Base-by-base conservation (phyloP, 1,140 invertebrate species). In the Pachyrhynchus sulphureomaculatus region DNA sequence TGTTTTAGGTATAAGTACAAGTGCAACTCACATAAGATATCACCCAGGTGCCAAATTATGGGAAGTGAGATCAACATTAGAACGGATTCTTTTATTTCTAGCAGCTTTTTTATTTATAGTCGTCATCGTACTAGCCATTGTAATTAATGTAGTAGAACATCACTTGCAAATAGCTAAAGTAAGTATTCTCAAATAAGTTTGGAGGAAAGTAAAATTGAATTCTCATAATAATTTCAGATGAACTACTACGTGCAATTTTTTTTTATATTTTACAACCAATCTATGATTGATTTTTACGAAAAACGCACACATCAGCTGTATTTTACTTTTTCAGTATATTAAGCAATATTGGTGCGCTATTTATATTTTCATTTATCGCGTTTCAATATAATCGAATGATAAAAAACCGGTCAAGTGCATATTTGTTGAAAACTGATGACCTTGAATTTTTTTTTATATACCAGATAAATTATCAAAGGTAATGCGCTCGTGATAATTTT, bases 21-120 rank as follows among this genome's bases (percentile, higher is more conserved):
- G 87, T 3, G 86, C 88, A 8, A 91, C 89, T 29, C 89, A 92
- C 68, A 89, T 92, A 68, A 81, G 89, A 65, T 92, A 91, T 70
- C 86, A 90, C 70, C 85, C 88, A 67, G 77, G 79, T 23, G 78
- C 54, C 62, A 84, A 79, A 64, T 76, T 86, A 67, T 88, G 82
- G 88, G 82, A 86, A 74, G 80, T 83, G 51, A 76, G 84, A 32
- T 83, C 78, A 3, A 71, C 76, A 3, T 65, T 87, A 23, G 86
- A 87, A 69, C 84, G 81, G 75, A 78, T 79, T 12, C 77, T 87
- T 4, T 68, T 86, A 32, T 67, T 81, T 20, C 69, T 85, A 23
- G 78, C 82, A 9, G 78, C 80, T 56, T 78, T 80, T 15, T 74
- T 89, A 0, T 74, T 87, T n/a, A 77, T 89, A 56, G 79, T 89